These are phyloP conservation scores for Lonchura striata DNA, from an alignment of 2,113 vertebrate species.

Conservation along the genomic window DNA sequence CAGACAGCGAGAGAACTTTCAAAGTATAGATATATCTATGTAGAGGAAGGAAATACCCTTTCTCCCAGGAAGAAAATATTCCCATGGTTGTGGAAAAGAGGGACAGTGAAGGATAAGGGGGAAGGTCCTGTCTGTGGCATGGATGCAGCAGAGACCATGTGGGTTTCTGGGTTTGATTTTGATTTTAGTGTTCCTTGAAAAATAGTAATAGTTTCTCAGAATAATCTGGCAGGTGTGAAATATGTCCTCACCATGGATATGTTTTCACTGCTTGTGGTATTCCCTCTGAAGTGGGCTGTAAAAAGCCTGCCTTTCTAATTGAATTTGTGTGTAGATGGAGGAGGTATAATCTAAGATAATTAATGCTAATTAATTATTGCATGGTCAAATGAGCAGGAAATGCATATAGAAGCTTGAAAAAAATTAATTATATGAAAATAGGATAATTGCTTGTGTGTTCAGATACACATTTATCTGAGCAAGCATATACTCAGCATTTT, in stretches of 20 bases:
- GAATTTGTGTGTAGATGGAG: conserved; percentile 45
- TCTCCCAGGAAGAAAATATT: background rate
- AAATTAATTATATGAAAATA: conserved; percentile 75
- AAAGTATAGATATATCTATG: background rate
- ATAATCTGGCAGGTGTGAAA: conserved; percentile 12
- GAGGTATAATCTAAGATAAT: conserved; percentile 76
- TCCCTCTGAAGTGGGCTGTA: conserved; percentile 36
- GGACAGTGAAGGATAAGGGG: accelerated
- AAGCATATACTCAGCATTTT: conserved; percentile 46
- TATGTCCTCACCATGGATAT: background rate
- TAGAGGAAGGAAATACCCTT: background rate
- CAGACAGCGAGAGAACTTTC: background rate
- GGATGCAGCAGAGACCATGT: accelerated
- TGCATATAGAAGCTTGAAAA: conserved; percentile 63
- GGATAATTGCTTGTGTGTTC: conserved; percentile 69
- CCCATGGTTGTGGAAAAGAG: background rate
- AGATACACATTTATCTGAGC: conserved; percentile 60
- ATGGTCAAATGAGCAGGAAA: conserved; percentile 78
- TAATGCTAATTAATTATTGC: conserved; percentile 79
- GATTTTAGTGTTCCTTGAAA: background rate
- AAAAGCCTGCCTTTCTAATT: conserved; percentile 63
- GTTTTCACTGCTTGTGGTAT: background rate
- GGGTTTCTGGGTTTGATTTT: background rate
- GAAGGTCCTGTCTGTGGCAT: background rate
- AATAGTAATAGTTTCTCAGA: conserved; percentile 59